Conservation (phyloP, 2,888 invertebrate genomes). For the Meandrusa payeni region DNA sequence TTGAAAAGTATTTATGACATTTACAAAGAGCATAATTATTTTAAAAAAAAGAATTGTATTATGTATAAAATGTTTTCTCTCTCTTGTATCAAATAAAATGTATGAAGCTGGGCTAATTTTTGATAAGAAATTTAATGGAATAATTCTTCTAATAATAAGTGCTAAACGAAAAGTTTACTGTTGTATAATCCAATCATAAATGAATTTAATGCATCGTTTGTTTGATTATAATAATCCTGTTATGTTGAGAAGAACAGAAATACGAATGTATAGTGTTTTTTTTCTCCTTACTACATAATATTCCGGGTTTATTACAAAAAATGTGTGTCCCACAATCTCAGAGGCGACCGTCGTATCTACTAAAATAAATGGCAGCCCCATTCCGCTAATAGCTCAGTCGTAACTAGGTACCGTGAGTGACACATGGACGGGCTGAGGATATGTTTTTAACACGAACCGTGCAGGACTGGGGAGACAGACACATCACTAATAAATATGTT, state of each 20-base stretch:
- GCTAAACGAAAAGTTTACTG: slow-evolving; percentile 12
- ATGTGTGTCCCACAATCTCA: slow-evolving; percentile 18
- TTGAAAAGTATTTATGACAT: no score
- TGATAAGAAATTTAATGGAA: no score
- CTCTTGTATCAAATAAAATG: no score
- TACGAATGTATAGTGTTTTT: background rate
- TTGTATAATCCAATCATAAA: slow-evolving; percentile 4
- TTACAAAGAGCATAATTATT: no score
- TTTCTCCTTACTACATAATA: slow-evolving; percentile 4
- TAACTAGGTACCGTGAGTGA: slow-evolving; percentile 21
- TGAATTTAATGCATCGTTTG: background rate
- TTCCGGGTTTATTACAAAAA: slow-evolving; percentile 21
- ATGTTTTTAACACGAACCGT: slow-evolving; percentile 4
- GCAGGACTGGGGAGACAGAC: background rate
- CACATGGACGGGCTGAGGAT: slow-evolving; percentile 15
- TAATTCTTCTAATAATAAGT: no score
- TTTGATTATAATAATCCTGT: slow-evolving; percentile 12
- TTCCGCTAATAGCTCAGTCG: slow-evolving; percentile 23
- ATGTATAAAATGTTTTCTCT: no score
- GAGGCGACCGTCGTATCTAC: slow-evolving; percentile 13
- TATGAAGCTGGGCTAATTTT: no score
- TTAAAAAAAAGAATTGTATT: no score
- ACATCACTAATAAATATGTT: background rate
- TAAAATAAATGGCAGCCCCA: slow-evolving; percentile 23
- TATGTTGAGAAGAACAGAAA: background rate